Percentiles rank a stretch among this genome's conserved stretches.
These are phyloP conservation scores for Tribolium madens DNA, from an alignment of 1,140 invertebrate genomes.

Conservation along the genomic window DNA sequence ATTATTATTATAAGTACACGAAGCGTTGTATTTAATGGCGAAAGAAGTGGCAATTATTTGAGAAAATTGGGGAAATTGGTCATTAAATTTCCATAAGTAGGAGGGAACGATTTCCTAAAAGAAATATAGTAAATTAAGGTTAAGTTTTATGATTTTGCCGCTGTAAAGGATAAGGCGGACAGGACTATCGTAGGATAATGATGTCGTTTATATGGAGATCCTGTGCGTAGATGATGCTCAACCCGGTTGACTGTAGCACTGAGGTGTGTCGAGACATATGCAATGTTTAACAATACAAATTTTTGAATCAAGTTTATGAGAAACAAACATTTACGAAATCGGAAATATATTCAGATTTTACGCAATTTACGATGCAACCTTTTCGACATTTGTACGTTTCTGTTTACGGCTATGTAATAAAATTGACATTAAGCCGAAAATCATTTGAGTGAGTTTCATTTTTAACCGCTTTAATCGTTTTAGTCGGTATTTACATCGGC, in stretches of 20 bases:
- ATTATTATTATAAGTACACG: background rate
- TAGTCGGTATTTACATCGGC: background rate
- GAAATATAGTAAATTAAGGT: constrained; percentile 43
- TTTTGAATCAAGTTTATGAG: background rate
- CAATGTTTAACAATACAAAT: constrained; percentile 4
- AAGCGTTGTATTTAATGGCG: constrained; percentile 16
- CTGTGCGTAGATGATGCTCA: constrained; percentile 34
- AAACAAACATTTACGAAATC: constrained; percentile 8
- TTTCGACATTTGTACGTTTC: background rate
- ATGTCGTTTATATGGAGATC: constrained; percentile 44
- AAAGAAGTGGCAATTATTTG: constrained; percentile 26
- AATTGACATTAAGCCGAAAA: background rate
- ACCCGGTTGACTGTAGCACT: background rate
- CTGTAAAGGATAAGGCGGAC: constrained; percentile 41
- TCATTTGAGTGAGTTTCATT: background rate
- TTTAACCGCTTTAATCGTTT: background rate
- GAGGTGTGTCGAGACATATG: constrained; percentile 28
- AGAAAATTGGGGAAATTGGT: constrained; percentile 18
- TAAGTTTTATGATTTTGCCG: constrained; percentile 40
- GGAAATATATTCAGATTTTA: background rate
- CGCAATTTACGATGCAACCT: background rate
- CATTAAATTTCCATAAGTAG: constrained; percentile 40
- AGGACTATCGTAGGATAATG: constrained; percentile 41
- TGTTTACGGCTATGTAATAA: background rate
- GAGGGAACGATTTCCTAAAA: constrained; percentile 21